Evolutionary conservation across 2,888 invertebrate genomes (phyloP), one percentile per base, ranked within the genome.

Genomic region (Cephus spinipes): DNA sequence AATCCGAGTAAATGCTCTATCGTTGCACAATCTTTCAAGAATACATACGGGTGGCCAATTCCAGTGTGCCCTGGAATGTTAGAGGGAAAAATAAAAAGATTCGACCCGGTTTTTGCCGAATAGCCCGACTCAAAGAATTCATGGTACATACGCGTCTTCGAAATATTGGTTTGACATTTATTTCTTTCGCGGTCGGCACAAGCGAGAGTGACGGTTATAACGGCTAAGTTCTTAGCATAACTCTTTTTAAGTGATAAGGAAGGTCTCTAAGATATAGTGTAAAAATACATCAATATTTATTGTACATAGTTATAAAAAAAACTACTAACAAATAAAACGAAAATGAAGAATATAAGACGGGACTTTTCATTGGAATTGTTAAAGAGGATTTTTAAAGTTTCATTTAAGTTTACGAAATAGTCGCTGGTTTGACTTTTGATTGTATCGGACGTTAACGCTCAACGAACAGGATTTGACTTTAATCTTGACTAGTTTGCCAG

Each of bases 201-300:
- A 77, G 81, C 76, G 81, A 82, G 75, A 83, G 82, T 77, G 82
- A 82, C 79, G 86, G 86, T 84, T 83, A 55, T 55, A 87, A 85
- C 86, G 86, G 86, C 87, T 86, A 88, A 90, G 86, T 83, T 88
- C 87, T 87, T 90, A 90, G 88, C 83, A 80, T 88, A 89, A 89
- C 83, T 87, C 55, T 55, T 40, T 87, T 81, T 87, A 84, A 87
- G 83, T 80, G 83, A 84, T 85, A 86, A 87, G 84, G 78, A 85
- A 86, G 83, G 81, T 87, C 84, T 87, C 88, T 88, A 87, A 86
- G 83, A 81, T 83, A 86, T 91, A 91, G 88, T 91, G 91, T 91
- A 90, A 90, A 89, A 91, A 90, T 90, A 88, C 88, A 91, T 88
- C 90, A 89, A 91, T 91, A 90, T 91, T 91, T 91, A 91, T 91